These are phyloP conservation scores for Aldrovandia affinis DNA, from an alignment of 2,797 vertebrate species.

Conservation along the genomic window DNA sequence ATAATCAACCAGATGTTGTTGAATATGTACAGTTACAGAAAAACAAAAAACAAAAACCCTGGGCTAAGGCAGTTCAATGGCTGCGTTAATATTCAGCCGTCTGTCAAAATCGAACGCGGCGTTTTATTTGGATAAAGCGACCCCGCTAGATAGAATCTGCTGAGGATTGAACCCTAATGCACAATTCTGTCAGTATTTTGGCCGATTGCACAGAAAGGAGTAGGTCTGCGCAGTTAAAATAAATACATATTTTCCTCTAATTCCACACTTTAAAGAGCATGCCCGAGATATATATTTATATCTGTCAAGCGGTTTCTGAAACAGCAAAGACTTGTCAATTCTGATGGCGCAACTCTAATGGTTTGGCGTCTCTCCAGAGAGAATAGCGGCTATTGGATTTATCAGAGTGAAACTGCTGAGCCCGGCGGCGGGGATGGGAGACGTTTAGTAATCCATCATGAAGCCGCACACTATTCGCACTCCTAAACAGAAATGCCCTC, in stretches of 20 bases:
- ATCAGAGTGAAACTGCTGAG: not conserved
- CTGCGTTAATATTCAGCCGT: not conserved
- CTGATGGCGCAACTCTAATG: constrained; percentile 11
- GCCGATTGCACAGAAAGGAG: not conserved
- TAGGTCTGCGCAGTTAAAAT: not conserved
- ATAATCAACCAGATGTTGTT: not conserved
- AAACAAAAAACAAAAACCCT: not conserved
- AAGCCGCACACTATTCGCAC: not conserved
- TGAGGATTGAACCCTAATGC: not conserved
- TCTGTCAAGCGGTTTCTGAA: not conserved
- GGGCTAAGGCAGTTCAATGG: not conserved
- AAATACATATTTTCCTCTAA: not conserved
- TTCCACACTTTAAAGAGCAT: not conserved
- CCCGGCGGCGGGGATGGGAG: not conserved
- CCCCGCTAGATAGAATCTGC: not conserved
- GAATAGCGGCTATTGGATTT: constrained; percentile 1
- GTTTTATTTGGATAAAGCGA: not conserved
- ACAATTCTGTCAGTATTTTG: not conserved
- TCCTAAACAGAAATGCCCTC: not conserved
- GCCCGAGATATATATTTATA: not conserved
- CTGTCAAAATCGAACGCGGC: not conserved
- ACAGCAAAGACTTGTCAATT: not conserved
- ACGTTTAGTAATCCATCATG: not conserved
- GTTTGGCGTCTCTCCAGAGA: not conserved
- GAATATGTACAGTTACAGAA: not conserved